Conservation (phyloP, 1,140 invertebrate species). For the Bombus difficillimus region DNA sequence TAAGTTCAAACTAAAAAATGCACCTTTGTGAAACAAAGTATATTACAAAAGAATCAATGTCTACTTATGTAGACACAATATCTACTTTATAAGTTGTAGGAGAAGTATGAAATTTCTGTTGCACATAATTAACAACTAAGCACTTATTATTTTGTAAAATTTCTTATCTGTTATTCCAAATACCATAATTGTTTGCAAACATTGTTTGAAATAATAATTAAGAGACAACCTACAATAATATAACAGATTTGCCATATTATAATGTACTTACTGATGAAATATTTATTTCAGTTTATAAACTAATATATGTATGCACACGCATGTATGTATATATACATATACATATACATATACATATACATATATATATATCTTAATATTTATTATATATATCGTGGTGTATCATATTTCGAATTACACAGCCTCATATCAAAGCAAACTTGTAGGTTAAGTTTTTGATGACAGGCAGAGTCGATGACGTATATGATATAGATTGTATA, state of each 20-base stretch:
- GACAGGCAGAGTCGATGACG: slow-evolving; percentile 15
- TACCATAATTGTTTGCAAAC: background rate
- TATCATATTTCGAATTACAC: slow-evolving; percentile 18
- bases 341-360: background rate
- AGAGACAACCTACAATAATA: background rate
- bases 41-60: background rate
- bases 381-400: slow-evolving; percentile 17
- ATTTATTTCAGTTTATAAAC: background rate
- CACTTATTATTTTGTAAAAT: background rate
- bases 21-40: background rate
- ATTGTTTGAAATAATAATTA: background rate
- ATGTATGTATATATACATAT: background rate
- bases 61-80: background rate
- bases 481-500: background rate
- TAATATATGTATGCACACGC: background rate
- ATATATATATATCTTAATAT: slow-evolving; percentile 3
- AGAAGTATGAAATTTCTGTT: background rate
- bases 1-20: background rate
- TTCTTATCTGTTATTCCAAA: background rate
- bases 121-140: background rate
- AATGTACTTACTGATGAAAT: slow-evolving; percentile 11
- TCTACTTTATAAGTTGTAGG: too few relatives aligned
- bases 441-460: slow-evolving; percentile 51
- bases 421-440: background rate
- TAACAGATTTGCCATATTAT: background rate